Evolutionary conservation across 2,797 vertebrate species (phyloP).

Genomic region (Pipistrellus kuhlii): DNA sequence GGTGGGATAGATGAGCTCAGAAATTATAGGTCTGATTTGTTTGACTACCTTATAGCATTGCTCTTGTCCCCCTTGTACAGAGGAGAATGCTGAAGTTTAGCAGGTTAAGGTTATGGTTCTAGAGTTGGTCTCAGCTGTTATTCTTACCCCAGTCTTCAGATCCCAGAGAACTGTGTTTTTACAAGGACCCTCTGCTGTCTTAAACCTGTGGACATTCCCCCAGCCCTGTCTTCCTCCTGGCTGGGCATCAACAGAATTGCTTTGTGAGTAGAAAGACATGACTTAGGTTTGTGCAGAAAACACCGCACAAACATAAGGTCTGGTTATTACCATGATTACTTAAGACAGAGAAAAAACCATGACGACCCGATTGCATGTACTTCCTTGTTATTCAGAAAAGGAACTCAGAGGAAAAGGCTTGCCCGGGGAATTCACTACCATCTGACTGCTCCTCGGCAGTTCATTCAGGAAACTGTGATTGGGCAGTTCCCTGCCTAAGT

Average conservation of each 20-base stretch:
- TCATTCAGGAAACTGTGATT: slow-evolving; percentile 77
- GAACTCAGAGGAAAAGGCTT: slow-evolving; percentile 45
- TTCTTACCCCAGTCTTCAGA: neutral
- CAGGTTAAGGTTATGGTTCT: neutral
- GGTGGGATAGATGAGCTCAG: neutral
- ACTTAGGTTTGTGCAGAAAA: neutral
- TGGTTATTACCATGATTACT: slow-evolving; percentile 57
- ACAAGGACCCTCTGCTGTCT: neutral
- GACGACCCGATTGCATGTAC: slow-evolving; percentile 31
- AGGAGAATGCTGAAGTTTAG: neutral
- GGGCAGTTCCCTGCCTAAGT: slow-evolving; percentile 63
- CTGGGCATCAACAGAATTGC: neutral
- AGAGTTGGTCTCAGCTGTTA: neutral
- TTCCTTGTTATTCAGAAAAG: slow-evolving; percentile 69
- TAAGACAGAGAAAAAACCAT: slow-evolving; percentile 62
- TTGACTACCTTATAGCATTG: neutral
- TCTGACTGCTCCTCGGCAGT: slow-evolving; percentile 39
- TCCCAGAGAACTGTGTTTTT: neutral
- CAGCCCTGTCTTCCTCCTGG: neutral
- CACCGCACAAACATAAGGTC: slow-evolving; percentile 32
- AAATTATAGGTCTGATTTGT: neutral
- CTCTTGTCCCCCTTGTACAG: neutral
- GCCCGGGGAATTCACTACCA: slow-evolving; percentile 54
- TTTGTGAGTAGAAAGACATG: neutral
- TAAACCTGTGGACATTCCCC: neutral